Conservation (phyloP, 1,140 invertebrate genomes). For the Temnothorax nylanderi region DNA sequence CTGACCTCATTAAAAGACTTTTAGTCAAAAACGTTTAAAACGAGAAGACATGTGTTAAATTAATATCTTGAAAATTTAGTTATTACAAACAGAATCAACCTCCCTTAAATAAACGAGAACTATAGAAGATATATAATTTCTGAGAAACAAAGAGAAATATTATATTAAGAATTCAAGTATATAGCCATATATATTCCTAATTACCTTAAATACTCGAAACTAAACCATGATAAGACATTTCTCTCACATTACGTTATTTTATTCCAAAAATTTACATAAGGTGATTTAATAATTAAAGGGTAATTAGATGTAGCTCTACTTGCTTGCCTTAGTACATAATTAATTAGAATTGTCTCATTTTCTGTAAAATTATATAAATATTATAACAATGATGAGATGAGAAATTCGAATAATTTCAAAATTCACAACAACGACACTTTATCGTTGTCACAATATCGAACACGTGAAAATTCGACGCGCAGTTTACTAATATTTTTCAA, state of each 20-base stretch:
- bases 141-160: background rate
- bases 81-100: background rate
- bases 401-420: background rate
- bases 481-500: conserved; percentile 40
- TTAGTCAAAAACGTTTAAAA: background rate
- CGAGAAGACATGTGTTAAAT: conserved; percentile 17
- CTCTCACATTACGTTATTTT: background rate
- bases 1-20: background rate
- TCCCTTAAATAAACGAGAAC: background rate
- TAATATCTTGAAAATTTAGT: conserved; percentile 3
- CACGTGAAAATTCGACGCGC: conserved; percentile 27
- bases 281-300: background rate
- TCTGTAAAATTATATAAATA: background rate
- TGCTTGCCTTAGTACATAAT: background rate
- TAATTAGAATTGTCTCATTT: background rate
- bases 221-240: background rate
- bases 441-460: conserved; percentile 5
- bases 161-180: background rate
- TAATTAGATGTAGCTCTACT: background rate
- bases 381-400: background rate
- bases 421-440: background rate
- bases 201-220: background rate
- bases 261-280: background rate
- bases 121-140: background rate
- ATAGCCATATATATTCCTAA: background rate